Conservation (phyloP, 2,888 invertebrate species). For the Allolobophora icterica region DNA sequence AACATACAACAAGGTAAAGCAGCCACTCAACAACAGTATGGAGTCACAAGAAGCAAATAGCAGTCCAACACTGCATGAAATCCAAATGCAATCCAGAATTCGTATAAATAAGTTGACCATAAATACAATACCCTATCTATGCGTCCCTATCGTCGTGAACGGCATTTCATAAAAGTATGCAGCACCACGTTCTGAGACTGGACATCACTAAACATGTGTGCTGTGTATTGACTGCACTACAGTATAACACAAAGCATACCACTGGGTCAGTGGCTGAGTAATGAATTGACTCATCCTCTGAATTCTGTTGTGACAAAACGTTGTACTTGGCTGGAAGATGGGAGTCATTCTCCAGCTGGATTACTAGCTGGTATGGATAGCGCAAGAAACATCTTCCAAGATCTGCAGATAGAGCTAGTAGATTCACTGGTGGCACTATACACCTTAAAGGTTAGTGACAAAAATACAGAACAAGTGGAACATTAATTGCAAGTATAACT, state of each 20-base stretch:
- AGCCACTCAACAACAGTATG: too few species aligned
- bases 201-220: background rate
- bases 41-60: too few species aligned
- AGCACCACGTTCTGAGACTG: background rate
- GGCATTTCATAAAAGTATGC: background rate
- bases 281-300: background rate
- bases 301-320: background rate
- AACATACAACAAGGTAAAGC: too few species aligned
- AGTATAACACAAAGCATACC: background rate
- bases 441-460: background rate
- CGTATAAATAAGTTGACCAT: too few species aligned
- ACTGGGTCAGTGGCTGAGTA: background rate
- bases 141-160: too few species aligned
- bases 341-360: slow-evolving; percentile 6
- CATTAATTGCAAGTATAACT: background rate
- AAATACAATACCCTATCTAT: background rate
- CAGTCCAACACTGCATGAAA: too few species aligned
- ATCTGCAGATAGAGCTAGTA: background rate
- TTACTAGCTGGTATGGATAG: slow-evolving; percentile 14
- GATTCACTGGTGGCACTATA: background rate
- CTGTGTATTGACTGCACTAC: background rate
- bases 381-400: background rate
- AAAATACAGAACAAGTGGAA: background rate
- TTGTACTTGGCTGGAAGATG: slow-evolving; percentile 13
- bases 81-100: too few species aligned